Evolutionary conservation across 2,888 invertebrate genomes (phyloP), one percentile per base, ranked within the genome.

Genomic region (Ophioninae sp.): DNA sequence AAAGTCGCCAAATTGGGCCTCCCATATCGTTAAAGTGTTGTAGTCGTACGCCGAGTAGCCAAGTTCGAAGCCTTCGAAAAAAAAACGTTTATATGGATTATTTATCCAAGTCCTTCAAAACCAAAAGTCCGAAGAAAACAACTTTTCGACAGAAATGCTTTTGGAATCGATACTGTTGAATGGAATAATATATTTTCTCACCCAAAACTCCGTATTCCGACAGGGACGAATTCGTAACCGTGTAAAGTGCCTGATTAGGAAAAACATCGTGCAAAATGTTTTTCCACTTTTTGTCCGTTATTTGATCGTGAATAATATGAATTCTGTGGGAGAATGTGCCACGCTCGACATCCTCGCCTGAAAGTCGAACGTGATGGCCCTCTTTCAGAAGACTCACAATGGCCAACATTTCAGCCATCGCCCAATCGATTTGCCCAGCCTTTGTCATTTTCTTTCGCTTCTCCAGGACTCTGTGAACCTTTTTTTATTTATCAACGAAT

Each of bases 1-100:
- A 90, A 97, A 97, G 93, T 97, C 97, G 0, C 97, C 97, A 92
- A 97, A 97, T 93, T 97, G 97, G 57, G 96, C 97, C 93, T 97
- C 97, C 97, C 97, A 97, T 17, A 96, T 93, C 0, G 96, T 95
- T 85, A 97, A 93, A 41, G 95, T 93, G 88, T 96, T 94, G 1
- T 97, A 96, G 90, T 96, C 96, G 72, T 96, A 95, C 93, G 96
- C 95, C 8, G 97, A 96, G 92, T 96, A 97, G 72, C 97, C 98
- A 0, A 96, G 93, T 92, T 98, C 97, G 93, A 96, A 98, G 67
- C 97, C 97, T 91, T 50, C 13, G 37, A 7, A n/a, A 64, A 7
- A 30, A 64, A 2, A 17, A 6, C 13, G 17, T 3, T 17, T 17
- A 17, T 0, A 17, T 17, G 3, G 17, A 50, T 17, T 3, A 50